phyloP scores from a whole-genome alignment of 2,797 vertebrate genomes.

The Trachops cirrhosus region DNA sequence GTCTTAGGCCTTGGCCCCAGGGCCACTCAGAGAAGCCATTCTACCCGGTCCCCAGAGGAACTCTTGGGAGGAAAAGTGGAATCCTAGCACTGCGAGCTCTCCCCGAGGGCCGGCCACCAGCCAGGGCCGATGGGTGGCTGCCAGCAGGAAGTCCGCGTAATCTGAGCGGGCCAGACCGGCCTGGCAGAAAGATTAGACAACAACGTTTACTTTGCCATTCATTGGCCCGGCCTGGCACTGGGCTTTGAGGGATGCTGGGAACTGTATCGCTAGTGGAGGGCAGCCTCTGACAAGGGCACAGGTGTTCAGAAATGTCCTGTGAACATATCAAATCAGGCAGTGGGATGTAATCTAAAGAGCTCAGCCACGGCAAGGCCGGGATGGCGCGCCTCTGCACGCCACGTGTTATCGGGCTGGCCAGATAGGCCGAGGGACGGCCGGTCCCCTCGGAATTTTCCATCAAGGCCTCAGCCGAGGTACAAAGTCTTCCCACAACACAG shows the following conservation, averaged over 20 bases:
- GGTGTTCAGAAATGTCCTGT: not conserved
- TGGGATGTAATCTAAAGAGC: not conserved
- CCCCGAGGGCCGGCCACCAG: not conserved
- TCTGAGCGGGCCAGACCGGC: not conserved
- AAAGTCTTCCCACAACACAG: not conserved
- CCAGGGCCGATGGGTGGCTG: not conserved
- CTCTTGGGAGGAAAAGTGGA: not conserved
- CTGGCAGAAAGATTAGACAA: conserved; percentile 47
- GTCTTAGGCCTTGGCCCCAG: not conserved
- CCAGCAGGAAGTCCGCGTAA: not conserved
- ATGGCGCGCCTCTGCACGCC: rapidly evolving
- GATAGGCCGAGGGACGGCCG: not conserved
- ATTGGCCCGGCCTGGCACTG: conserved; percentile 13
- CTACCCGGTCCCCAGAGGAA: not conserved
- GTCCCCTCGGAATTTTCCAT: conserved; percentile 5
- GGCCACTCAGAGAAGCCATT: not conserved
- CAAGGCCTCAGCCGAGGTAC: not conserved
- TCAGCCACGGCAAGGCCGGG: not conserved
- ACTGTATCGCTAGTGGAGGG: not conserved
- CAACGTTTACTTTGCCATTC: conserved; percentile 34
- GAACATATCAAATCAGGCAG: not conserved
- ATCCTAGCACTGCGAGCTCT: not conserved
- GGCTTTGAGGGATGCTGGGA: not conserved
- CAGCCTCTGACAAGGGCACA: not conserved
- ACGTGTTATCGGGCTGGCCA: not conserved